phyloP scores from a whole-genome alignment of 2,113 vertebrate species.

The Cricetomys ansorgei region DNA sequence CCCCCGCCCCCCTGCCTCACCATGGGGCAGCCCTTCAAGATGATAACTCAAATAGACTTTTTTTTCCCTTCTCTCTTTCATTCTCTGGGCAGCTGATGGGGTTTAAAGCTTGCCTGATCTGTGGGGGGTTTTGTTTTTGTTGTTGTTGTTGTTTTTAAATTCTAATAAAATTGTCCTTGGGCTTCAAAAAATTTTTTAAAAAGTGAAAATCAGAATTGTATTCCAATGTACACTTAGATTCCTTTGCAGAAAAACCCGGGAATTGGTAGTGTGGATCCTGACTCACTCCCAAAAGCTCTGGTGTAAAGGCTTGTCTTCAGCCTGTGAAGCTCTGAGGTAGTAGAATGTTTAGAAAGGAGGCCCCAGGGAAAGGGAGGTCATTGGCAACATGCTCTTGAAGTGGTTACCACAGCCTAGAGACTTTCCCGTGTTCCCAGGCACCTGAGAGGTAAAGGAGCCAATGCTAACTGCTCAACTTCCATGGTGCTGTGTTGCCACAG shows the following conservation, averaged over 20 bases:
- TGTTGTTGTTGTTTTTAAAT: neutral
- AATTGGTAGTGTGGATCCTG: neutral
- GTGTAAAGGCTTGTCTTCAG: neutral
- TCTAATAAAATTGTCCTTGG: neutral
- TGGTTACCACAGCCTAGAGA: neutral
- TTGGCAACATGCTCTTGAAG: neutral
- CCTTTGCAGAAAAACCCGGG: neutral
- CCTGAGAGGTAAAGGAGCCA: neutral
- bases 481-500: neutral
- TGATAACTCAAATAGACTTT: neutral
- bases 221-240: neutral
- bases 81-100: neutral
- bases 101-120: neutral
- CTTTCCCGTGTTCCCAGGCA: neutral
- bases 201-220: neutral
- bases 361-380: neutral
- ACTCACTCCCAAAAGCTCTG: neutral
- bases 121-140: too few species aligned
- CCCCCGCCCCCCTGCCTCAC: neutral
- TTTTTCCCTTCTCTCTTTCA: neutral
- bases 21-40: neutral
- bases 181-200: neutral
- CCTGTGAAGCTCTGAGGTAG: too few species aligned
- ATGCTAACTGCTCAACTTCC: neutral
- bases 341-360: neutral